phyloP scores from a whole-genome alignment of 2,888 invertebrate species.

The Campoletis raptor region DNA sequence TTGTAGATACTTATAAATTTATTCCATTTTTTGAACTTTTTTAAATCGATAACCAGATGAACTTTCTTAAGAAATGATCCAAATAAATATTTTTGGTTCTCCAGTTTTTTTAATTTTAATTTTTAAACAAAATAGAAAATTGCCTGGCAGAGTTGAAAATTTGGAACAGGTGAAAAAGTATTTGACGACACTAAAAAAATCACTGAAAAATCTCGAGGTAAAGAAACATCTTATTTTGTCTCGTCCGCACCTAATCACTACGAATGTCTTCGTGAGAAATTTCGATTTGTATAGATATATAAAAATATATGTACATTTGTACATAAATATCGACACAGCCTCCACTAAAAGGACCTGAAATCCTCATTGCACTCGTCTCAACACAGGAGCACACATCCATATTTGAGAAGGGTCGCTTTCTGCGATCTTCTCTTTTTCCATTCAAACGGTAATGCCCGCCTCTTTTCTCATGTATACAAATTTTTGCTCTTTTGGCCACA shows the following conservation, averaged over 20 bases:
- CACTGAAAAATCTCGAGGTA: not conserved
- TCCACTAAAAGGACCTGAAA: constrained; percentile 71
- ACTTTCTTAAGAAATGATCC: too few relatives aligned
- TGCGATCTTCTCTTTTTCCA: constrained; percentile 57
- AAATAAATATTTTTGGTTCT: too few relatives aligned
- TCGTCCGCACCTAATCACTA: constrained; percentile 25
- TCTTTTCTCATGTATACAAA: constrained; percentile 82
- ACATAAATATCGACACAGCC: constrained; percentile 52
- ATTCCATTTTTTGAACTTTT: too few relatives aligned
- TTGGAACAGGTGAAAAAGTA: constrained; percentile 17
- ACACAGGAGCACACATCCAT: constrained; percentile 38
- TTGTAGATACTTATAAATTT: too few relatives aligned
- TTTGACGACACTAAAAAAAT: not conserved
- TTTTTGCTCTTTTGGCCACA: constrained; percentile 83
- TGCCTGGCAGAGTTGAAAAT: not conserved
- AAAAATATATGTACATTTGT: not conserved
- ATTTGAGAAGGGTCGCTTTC: constrained; percentile 45
- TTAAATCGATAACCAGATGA: too few relatives aligned
- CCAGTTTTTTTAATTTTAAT: too few relatives aligned
- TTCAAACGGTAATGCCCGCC: constrained; percentile 59
- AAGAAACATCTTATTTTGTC: constrained; percentile 20
- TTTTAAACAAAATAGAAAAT: not conserved
- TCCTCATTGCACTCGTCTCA: constrained; percentile 64
- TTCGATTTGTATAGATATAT: not conserved
- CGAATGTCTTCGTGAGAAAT: constrained; percentile 3